These are phyloP conservation scores for Drosophila engyochracea DNA, from an alignment of 2,888 invertebrate species.

Conservation along the genomic window DNA sequence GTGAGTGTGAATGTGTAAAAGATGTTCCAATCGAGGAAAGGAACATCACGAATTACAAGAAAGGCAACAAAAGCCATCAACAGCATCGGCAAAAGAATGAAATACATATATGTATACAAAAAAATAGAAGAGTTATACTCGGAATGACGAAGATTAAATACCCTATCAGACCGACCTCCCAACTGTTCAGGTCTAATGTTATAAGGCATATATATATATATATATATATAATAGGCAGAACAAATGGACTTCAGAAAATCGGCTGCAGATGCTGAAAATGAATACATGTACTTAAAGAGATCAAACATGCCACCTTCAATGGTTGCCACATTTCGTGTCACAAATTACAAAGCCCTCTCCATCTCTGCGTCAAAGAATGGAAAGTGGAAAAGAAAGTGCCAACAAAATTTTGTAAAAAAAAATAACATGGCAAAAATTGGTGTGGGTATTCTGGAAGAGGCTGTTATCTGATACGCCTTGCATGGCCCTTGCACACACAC, in stretches of 20 bases:
- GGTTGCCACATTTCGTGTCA: not conserved
- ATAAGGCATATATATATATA: not conserved
- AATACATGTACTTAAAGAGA: not conserved
- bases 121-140: not conserved
- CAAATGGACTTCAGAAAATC: not conserved
- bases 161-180: not conserved
- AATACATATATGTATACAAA: conserved; percentile 12
- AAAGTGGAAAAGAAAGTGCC: not conserved
- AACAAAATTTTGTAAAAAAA: conserved; percentile 3
- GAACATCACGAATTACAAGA: conserved; percentile 47
- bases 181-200: not conserved
- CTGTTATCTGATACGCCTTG: conserved; percentile 66
- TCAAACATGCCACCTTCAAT: not conserved
- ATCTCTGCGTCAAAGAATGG: not conserved
- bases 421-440: not conserved
- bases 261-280: not conserved
- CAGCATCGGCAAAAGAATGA: conserved; percentile 43
- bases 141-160: conserved; percentile 1
- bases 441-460: conserved; percentile 1
- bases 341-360: not conserved
- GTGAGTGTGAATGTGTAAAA: conserved; percentile 52
- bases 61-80: conserved; percentile 55
- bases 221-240: not conserved
- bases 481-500: conserved; percentile 13
- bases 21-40: conserved; percentile 65